Evolutionary conservation across 1,140 invertebrate genomes (phyloP).

Genomic region (Drosophila rufa): DNA sequence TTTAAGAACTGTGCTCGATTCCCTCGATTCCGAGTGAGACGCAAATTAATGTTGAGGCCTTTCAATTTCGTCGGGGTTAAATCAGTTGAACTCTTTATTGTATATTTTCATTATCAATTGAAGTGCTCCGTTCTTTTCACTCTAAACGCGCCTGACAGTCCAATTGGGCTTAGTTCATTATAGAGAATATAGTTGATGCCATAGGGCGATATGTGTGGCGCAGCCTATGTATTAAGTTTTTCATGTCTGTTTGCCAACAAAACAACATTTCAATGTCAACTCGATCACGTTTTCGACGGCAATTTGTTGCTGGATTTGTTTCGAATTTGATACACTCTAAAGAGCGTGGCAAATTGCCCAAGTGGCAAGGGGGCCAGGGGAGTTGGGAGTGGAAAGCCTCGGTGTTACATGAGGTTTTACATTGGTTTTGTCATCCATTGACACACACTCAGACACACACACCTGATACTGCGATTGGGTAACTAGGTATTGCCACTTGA

Average conservation of each 20-base stretch:
- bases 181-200: constrained; percentile 32
- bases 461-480: constrained; percentile 38
- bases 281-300: constrained; percentile 67
- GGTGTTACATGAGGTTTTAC: constrained; percentile 48
- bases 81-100: constrained; percentile 75
- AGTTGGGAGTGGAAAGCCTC: constrained; percentile 8
- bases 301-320: constrained; percentile 67
- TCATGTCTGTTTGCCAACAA: constrained; percentile 48
- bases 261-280: constrained; percentile 74
- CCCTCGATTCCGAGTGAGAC: constrained; percentile 3
- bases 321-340: constrained; percentile 73
- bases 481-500: constrained; percentile 30
- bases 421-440: constrained; percentile 61
- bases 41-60: constrained; percentile 47
- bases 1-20: constrained; percentile 13
- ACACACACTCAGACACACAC: constrained; percentile 42
- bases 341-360: constrained; percentile 74
- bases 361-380: constrained; percentile 7
- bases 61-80: constrained; percentile 64
- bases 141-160: constrained; percentile 9
- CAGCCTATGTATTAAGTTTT: constrained; percentile 39
- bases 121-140: constrained; percentile 45
- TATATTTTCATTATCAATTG: constrained; percentile 76
- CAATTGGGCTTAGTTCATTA: constrained; percentile 25
- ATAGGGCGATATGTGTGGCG: constrained; percentile 42